Base-by-base conservation (phyloP, 2,888 invertebrate species). In the Polydrusus pterygomalis region DNA sequence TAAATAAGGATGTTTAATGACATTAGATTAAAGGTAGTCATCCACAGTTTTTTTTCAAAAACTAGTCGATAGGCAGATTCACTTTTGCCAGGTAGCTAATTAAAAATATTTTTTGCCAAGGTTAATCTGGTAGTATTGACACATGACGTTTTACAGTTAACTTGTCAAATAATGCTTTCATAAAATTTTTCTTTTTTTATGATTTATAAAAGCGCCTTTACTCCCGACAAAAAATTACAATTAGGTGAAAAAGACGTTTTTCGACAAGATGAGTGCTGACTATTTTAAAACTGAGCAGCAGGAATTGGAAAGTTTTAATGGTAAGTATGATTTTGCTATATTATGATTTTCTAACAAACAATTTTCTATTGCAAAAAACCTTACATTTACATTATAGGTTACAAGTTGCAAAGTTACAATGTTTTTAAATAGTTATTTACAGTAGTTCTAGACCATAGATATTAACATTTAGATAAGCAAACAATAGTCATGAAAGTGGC, bases 101-200 rank as follows among this genome's bases (percentile, higher is more conserved):
- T 10, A 47, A 47, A 13, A 47, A 47, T 17, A 5, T 8, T 17
- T n/a, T 17, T 17, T 47, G 17, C 13, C 30, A 30, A 58, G 58
- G 38, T 38, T 13, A 13, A 38, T 58, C 15, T 38, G 38, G 17
- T 58, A 17, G 38, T 38, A 10, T 1, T 17, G 58, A 34, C 38
- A 15, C 15, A 34, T 58, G 58, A 58, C 58, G 17, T 15, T 58
- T 58, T n/a, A 17, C 38, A 10, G 38, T 67, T 30, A 51, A 51
- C 38, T 30, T 67, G 67, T 51, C 67, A 67, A 17, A 13, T n/a
- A 51, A 67, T 67, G 67, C 51, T 34, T 67, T 51, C n/a, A 38
- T 51, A 58, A 30, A 67, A 67, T 67, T 67, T 51, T 11, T n/a
- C 18, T 51, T 49, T 67, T 18, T 67, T 18, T 49, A 67, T 67